These are phyloP conservation scores for Apodemus agrarius DNA, from an alignment of 2,797 vertebrate genomes.

Conservation along the genomic window DNA sequence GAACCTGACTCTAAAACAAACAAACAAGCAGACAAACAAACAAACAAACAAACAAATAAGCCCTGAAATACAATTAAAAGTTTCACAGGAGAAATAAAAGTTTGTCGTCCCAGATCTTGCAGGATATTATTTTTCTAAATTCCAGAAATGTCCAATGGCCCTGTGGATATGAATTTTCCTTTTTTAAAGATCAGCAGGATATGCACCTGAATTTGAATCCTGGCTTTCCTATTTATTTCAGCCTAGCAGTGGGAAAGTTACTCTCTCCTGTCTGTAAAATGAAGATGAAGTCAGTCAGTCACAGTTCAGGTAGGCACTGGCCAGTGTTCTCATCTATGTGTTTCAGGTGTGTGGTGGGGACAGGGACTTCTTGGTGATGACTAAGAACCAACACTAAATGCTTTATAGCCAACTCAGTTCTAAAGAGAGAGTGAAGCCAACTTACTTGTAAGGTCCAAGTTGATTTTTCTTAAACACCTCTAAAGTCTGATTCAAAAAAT, in stretches of 20 bases:
- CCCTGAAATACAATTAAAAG: background rate
- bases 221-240: background rate
- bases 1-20: background rate
- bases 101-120: background rate
- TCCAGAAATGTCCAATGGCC: background rate
- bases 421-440: slow-evolving; percentile 18
- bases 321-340: background rate
- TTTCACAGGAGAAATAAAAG: background rate
- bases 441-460: slow-evolving; percentile 93
- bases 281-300: background rate
- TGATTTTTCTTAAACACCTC: slow-evolving; percentile 91
- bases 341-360: background rate
- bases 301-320: background rate
- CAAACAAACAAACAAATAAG: background rate
- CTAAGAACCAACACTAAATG: background rate
- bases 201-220: background rate
- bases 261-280: background rate
- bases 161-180: background rate
- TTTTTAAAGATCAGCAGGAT: background rate
- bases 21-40: background rate
- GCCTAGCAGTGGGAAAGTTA: background rate
- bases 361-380: background rate
- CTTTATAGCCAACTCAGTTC: background rate
- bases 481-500: slow-evolving; percentile 88
- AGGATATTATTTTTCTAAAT: background rate